Evolutionary conservation across 2,113 vertebrate species (phyloP).

Genomic region (Burhinus oedicnemus): DNA sequence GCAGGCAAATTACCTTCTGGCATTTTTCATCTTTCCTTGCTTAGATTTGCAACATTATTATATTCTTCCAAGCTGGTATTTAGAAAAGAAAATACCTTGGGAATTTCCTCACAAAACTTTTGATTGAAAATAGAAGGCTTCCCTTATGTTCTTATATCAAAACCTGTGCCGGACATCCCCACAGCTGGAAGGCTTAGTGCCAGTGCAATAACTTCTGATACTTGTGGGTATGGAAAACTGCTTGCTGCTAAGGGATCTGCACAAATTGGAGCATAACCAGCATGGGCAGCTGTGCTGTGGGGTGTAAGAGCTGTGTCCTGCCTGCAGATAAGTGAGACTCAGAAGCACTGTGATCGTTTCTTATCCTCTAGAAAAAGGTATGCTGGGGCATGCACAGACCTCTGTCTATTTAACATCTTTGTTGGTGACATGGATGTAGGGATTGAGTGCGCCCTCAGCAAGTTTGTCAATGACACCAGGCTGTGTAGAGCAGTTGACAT

Average conservation of each 20-base stretch:
- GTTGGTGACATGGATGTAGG: too few relatives aligned
- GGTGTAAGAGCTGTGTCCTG: not conserved
- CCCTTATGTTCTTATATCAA: not conserved
- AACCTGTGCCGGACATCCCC: not conserved
- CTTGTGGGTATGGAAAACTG: not conserved
- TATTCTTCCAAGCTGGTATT: not conserved
- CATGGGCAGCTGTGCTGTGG: not conserved
- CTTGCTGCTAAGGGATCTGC: not conserved
- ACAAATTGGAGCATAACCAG: not conserved
- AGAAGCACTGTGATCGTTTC: not conserved
- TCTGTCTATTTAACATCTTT: not conserved
- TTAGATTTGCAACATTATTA: not conserved
- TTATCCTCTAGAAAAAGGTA: not conserved
- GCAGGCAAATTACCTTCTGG: not conserved
- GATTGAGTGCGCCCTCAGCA: too few relatives aligned
- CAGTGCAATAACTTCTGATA: not conserved
- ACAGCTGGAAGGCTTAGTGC: not conserved
- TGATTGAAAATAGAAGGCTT: not conserved
- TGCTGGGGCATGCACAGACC: not conserved
- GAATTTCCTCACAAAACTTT: not conserved
- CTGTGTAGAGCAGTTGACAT: too few relatives aligned
- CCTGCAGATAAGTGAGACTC: not conserved
- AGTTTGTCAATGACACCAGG: too few relatives aligned
- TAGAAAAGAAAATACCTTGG: not conserved
- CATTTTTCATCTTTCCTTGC: not conserved